Percentiles rank a stretch among this genome's conserved stretches.
Conservation (phyloP, 2,113 vertebrate genomes). For the Opisthocomus hoazin region DNA sequence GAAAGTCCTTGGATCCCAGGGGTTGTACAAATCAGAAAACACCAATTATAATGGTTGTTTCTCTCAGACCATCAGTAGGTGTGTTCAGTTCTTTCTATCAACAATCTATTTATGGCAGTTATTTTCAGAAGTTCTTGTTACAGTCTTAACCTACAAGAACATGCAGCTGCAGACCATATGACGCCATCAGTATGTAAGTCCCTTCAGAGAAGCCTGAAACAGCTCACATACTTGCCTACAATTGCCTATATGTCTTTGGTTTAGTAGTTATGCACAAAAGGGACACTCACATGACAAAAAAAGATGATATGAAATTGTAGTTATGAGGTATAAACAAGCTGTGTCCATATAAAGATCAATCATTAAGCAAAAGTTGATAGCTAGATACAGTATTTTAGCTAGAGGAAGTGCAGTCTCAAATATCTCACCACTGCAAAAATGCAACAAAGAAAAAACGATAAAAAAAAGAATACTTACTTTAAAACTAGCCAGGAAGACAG, state of each 20-base stretch:
- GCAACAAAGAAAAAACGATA: neutral
- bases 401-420: neutral
- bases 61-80: neutral
- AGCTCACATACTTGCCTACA: neutral
- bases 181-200: neutral
- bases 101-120: neutral
- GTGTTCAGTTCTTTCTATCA: neutral
- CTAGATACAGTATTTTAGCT: neutral
- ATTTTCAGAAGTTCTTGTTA: conserved; percentile 10
- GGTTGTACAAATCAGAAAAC: conserved; percentile 27
- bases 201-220: neutral
- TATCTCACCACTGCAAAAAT: neutral
- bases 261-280: neutral
- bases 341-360: neutral
- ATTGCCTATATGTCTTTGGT: neutral
- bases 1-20: conserved; percentile 26
- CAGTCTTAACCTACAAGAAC: neutral
- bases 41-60: conserved; percentile 19
- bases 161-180: neutral
- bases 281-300: neutral
- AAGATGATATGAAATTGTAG: neutral
- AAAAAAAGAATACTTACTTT: neutral
- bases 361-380: neutral
- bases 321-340: neutral
- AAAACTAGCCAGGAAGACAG: neutral